Evolutionary conservation across 2,113 vertebrate genomes (phyloP), one percentile per base, ranked within the genome.

Genomic region (Megatriorchis doriae): DNA sequence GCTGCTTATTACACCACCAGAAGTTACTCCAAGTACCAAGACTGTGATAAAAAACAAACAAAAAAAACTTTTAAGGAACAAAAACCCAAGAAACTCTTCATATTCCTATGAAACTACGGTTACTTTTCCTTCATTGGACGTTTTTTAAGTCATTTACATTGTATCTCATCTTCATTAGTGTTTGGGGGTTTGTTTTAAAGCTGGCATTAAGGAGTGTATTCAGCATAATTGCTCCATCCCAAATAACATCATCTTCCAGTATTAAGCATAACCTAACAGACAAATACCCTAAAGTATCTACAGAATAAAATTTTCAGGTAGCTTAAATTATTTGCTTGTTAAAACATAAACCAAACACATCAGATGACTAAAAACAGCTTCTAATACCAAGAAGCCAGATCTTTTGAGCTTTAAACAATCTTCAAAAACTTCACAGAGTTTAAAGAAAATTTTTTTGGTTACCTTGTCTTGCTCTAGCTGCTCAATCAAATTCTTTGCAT

Each of bases 391-490:
- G 25, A 83, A 86, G 71, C 16, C 38, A 91, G 16, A 34, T 32
- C 66, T 12, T 55, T 61, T 50, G 7, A 93, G 38, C 67, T 94
- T 77, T 83, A 86, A 94, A 45, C 42, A 58, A 43, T 45, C 63
- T 47, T 56, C 59, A 77, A 72, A 91, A 94, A 31, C 26, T 27
- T 75, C 21, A 43, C 45, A 87, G 75, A 86, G 63, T 73, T 91
- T 61, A 93, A 72, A 86, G 62, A 88, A 47, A 16, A 48, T 67
- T 25, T 26, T 67, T 85, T 81, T 94, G 31, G 81, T 98, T 98
- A 99, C 99, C 99, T 99, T 99, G 98, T 99, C 99, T 98, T 99
- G 99, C 96, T 99, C 99, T 96, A 99, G 98, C 95, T 99, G 99
- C 91, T 99, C 99, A 97, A 99, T 99, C 86, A 98, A 98, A 97